Percentiles rank a stretch among this genome's conserved stretches.
These are phyloP conservation scores for Sarcophaga bullata DNA, from an alignment of 1,140 invertebrate species.

Conservation along the genomic window DNA sequence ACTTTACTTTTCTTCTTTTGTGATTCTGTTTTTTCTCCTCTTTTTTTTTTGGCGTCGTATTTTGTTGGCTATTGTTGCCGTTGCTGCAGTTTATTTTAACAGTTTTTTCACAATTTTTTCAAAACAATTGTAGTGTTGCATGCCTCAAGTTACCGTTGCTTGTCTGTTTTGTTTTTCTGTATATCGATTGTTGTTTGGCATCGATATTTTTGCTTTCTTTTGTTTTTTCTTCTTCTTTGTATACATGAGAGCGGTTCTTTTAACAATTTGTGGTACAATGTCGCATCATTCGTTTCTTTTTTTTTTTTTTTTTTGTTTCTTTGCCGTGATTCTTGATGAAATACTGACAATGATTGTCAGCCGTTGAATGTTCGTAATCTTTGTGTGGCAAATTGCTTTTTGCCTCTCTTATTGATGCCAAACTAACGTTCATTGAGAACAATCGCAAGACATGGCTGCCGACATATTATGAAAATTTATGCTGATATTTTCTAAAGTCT, in stretches of 20 bases:
- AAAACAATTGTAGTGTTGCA: not conserved
- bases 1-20: not conserved
- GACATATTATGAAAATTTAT: constrained; percentile 8
- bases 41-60: no score
- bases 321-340: constrained; percentile 1
- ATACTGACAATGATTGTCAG: constrained; percentile 24
- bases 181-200: not conserved
- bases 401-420: not conserved
- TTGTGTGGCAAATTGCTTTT: constrained; percentile 20
- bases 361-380: constrained; percentile 15
- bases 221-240: not conserved
- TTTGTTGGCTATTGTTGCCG: not conserved
- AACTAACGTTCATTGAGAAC: not conserved
- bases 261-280: not conserved
- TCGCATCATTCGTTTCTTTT: not conserved
- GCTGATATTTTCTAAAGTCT: not conserved
- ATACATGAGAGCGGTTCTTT: not conserved
- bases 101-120: constrained; percentile 1
- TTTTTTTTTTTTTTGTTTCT: not conserved
- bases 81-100: constrained; percentile 22
- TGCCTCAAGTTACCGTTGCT: not conserved
- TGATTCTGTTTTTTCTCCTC: no score
- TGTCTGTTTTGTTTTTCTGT: not conserved
- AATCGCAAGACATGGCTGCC: not conserved
- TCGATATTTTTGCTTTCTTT: no score